Evolutionary conservation across 2,888 invertebrate species (phyloP).

Genomic region (Scelioninae gen. 2): DNA sequence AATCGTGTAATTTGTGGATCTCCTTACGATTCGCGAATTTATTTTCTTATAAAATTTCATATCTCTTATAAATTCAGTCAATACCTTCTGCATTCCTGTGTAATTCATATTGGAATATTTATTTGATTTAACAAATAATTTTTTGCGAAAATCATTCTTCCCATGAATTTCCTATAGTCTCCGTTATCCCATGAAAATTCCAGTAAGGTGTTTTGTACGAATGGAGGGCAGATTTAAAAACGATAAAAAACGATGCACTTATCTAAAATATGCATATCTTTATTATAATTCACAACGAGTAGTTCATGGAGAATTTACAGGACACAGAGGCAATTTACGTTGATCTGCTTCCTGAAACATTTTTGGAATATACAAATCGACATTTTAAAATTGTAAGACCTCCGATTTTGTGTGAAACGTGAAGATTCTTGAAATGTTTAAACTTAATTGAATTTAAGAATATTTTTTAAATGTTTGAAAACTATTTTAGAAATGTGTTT

Average conservation of each 20-base stretch:
- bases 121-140: background rate
- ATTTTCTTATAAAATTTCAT: no score
- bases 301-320: conserved; percentile 10
- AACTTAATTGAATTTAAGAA: no score
- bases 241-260: conserved; percentile 35
- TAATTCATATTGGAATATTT: background rate
- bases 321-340: conserved; percentile 19
- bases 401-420: no score
- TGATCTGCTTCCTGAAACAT: conserved; percentile 16
- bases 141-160: background rate
- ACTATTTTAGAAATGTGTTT: no score
- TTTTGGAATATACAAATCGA: conserved; percentile 26
- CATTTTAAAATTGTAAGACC: conserved; percentile 7
- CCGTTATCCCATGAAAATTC: conserved; percentile 15
- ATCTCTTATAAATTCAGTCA: no score
- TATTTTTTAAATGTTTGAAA: no score
- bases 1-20: no score
- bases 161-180: no score
- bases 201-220: conserved; percentile 13
- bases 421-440: no score
- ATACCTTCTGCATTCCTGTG: no score
- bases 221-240: conserved; percentile 17
- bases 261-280: conserved; percentile 29
- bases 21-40: no score
- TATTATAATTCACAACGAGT: conserved; percentile 24